Percentiles rank a stretch among this genome's conserved stretches.
Conservation (phyloP, 2,888 invertebrate genomes). For the Melipona bicolor region DNA sequence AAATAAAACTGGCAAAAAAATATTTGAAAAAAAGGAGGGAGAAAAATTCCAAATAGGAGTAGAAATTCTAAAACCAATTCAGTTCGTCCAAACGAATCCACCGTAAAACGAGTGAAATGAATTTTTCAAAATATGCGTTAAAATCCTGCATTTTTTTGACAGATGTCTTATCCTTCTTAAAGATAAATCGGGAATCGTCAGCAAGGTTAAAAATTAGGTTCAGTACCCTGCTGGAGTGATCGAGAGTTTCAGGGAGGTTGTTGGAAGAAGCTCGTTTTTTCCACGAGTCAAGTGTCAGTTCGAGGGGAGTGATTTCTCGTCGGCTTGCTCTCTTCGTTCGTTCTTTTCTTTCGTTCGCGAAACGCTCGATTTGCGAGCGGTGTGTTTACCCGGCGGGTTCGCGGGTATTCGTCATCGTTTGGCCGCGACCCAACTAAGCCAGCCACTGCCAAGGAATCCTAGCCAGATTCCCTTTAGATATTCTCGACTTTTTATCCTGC, state of each 20-base stretch:
- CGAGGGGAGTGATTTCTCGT: constrained; percentile 21
- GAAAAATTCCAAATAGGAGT: neutral
- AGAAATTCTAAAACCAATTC: no score
- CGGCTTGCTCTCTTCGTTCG: constrained; percentile 22
- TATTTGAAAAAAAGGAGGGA: neutral
- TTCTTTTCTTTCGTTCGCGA: constrained; percentile 39
- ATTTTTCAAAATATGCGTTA: no score
- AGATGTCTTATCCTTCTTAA: no score
- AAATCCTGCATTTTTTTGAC: no score
- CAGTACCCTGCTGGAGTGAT: neutral
- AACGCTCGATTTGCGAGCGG: constrained; percentile 65
- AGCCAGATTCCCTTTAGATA: constrained; percentile 68
- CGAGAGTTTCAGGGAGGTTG: neutral
- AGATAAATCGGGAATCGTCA: no score
- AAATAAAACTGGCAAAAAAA: no score
- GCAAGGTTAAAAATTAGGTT: neutral
- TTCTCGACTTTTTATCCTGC: constrained; percentile 68
- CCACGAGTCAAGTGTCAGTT: neutral
- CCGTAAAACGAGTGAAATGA: no score
- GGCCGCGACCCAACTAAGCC: constrained; percentile 77
- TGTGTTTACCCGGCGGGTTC: constrained; percentile 69
- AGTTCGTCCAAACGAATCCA: no score
- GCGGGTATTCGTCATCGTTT: constrained; percentile 76
- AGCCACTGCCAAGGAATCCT: constrained; percentile 79
- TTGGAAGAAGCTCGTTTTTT: neutral